Percentiles rank a stretch among this genome's conserved stretches.
Conservation (phyloP, 2,797 vertebrate genomes). For the Coreius guichenoti region DNA sequence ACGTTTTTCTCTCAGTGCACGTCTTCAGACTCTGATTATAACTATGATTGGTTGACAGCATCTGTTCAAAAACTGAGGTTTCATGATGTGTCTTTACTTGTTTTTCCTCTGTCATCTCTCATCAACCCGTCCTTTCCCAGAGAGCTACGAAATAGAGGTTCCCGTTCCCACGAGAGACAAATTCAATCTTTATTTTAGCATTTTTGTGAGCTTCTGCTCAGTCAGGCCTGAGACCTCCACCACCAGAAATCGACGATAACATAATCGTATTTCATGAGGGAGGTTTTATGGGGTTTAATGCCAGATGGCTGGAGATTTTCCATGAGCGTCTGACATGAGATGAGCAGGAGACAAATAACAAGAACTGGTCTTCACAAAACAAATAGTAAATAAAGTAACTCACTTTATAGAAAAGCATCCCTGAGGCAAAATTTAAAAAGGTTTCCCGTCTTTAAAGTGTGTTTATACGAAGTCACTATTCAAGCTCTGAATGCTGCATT, state of each 20-base stretch:
- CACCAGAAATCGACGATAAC: background rate
- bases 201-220: background rate
- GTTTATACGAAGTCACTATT: background rate
- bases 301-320: background rate
- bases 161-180: background rate
- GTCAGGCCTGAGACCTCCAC: background rate
- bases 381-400: too few relatives aligned
- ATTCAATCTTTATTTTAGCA: background rate
- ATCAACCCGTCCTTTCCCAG: background rate
- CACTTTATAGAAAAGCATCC: background rate
- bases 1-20: background rate
- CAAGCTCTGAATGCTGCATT: background rate
- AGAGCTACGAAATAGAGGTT: background rate
- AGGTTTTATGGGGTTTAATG: background rate
- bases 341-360: background rate
- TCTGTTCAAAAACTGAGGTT: background rate
- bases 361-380: background rate
- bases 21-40: background rate
- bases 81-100: constrained; percentile 16
- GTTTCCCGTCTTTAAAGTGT: background rate
- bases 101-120: background rate
- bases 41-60: background rate
- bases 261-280: background rate
- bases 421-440: background rate
- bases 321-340: background rate